Base-by-base conservation (phyloP, 2,888 invertebrate species). In the Leistus spinibarbis region DNA sequence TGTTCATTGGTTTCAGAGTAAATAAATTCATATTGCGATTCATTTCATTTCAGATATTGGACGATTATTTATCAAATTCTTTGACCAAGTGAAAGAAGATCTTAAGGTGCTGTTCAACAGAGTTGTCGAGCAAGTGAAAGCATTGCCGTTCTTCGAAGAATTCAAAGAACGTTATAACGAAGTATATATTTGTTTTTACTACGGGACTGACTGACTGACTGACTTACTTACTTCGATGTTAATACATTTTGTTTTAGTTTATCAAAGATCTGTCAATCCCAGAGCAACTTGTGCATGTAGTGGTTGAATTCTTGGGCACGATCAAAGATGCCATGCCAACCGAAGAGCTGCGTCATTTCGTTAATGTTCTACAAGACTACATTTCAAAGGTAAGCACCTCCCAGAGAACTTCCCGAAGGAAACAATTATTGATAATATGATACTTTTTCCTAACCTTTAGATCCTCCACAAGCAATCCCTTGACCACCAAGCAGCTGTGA, bases 401-500 rank as follows among this genome's bases (percentile, higher is more conserved):
- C 23, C 16, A 60, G 13, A 53, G 13, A 57, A 16, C n/a, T 57
- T 57, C 2, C 57, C 57, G 20, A 62, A 17, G 23, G 10, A 67
- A 73, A 76, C 71, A 10, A 7, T 22, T 10, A 73, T 65, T 76
- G 13, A n/a, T n/a, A 16, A 66, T 22, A 23, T 60, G 74, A 65
- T 76, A 27, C n/a, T 71, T 76, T 68, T 57, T 64, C 71, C 69
- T 77, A 27, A 20, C 22, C 64, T 54, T 10, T 80, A 91, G 87
- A 91, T 92, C 87, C 82, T 92, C 22, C 87, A 85, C 65, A 85
- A 88, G 66, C 86, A 90, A 80, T 82, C 87, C 78, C 87, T 91
- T 0, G 90, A 94, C 80, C 92, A 94, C 79, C 81, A 86, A 1
- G 88, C 88, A 72, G 89, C 91, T 73, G 81, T 93, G 0, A 89